These are phyloP conservation scores for Sphinx pinastri DNA, from an alignment of 2,888 invertebrate species.

Conservation along the genomic window DNA sequence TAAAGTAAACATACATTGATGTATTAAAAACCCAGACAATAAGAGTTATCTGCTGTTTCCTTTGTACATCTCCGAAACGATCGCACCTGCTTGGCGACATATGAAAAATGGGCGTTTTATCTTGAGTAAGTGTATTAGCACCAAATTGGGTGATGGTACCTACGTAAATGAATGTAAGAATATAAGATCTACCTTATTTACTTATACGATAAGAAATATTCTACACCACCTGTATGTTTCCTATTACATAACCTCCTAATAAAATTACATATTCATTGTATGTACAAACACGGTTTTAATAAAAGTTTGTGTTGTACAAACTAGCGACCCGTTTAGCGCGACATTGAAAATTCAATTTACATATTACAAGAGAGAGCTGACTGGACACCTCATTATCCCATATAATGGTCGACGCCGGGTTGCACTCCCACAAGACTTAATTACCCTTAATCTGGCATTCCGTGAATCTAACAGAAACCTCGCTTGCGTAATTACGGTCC, in stretches of 20 bases:
- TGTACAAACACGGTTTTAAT: constrained; percentile 38
- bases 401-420: constrained; percentile 69
- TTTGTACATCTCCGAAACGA: too few species aligned
- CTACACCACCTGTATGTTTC: neutral
- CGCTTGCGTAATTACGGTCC: constrained; percentile 72
- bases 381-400: constrained; percentile 81
- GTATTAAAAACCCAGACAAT: too few species aligned
- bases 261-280: constrained; percentile 13
- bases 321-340: constrained; percentile 47
- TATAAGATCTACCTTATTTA: too few species aligned
- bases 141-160: too few species aligned
- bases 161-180: too few species aligned
- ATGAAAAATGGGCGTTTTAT: too few species aligned
- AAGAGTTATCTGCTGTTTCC: too few species aligned
- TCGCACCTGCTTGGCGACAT: too few species aligned
- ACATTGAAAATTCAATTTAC: constrained; percentile 78
- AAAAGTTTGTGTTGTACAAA: constrained; percentile 24
- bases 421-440: constrained; percentile 77
- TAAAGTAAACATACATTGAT: too few species aligned
- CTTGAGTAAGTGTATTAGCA: too few species aligned
- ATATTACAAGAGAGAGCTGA: constrained; percentile 73
- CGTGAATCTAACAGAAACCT: constrained; percentile 72
- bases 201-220: too few species aligned
- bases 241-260: neutral
- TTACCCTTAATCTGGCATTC: constrained; percentile 79